A percentile compares a stretch with the other conserved stretches of the same genome.
Conservation (phyloP, 2,797 vertebrate genomes). For the Gallirallus australis region DNA sequence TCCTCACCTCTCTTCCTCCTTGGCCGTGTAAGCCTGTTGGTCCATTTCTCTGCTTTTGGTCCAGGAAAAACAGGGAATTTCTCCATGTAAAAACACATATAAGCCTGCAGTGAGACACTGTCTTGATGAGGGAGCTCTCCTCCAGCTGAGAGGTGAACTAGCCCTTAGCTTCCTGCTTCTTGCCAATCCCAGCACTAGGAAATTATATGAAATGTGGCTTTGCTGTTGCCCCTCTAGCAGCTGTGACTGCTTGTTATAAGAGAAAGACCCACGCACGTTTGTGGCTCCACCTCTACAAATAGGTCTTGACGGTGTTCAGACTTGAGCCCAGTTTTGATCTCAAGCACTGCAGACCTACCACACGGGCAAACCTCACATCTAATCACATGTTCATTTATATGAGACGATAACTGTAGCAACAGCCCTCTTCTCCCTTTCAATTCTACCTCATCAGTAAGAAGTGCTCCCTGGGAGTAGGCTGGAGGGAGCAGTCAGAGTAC, state of each 20-base stretch:
- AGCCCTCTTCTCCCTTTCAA: not conserved
- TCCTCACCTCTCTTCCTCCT: not conserved
- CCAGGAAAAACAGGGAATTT: not conserved
- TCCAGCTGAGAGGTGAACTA: not conserved
- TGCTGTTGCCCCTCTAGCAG: not conserved
- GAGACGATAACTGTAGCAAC: not conserved
- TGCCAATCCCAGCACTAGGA: not conserved
- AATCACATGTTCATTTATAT: rapidly evolving
- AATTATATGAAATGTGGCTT: not conserved
- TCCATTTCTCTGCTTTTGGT: not conserved
- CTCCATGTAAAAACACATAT: not conserved
- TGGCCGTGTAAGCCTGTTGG: not conserved
- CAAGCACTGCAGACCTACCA: not conserved
- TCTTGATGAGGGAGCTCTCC: not conserved
- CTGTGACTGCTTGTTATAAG: rapidly evolving
- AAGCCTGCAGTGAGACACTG: not conserved
- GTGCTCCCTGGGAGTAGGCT: not conserved
- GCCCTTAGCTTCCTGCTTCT: not conserved
- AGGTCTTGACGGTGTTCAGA: rapidly evolving
- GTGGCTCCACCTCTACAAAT: not conserved
- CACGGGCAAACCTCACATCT: not conserved
- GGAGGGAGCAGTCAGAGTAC: not conserved
- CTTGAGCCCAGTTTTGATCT: not conserved
- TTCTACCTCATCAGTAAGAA: not conserved
- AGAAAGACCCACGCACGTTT: not conserved